Percentiles rank a stretch among this genome's conserved stretches.
These are phyloP conservation scores for Mustelus asterias DNA, from an alignment of 2,113 vertebrate species.

Conservation along the genomic window DNA sequence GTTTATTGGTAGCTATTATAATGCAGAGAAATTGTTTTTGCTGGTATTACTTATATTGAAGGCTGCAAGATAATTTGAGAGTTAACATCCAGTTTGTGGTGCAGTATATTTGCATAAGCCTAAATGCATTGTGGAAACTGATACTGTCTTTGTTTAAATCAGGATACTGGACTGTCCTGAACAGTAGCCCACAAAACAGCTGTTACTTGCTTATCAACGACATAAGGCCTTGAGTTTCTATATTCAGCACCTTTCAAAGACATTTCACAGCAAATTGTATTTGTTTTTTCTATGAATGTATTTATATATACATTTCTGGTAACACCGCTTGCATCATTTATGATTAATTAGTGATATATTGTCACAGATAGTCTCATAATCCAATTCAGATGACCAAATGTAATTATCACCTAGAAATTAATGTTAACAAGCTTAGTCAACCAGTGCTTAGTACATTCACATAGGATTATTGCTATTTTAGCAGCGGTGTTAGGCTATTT, in stretches of 20 bases:
- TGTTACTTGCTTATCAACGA: neutral
- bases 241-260: neutral
- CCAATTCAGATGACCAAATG: neutral
- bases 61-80: neutral
- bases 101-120: slow-evolving; percentile 19
- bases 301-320: neutral
- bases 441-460: neutral
- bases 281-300: slow-evolving; percentile 17
- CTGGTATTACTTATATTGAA: neutral
- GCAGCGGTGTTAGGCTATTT: neutral
- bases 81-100: neutral
- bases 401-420: neutral
- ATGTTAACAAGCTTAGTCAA: neutral
- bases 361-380: neutral
- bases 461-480: neutral
- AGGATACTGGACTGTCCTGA: neutral
- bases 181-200: neutral
- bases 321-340: neutral
- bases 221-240: slow-evolving; percentile 21
- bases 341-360: neutral
- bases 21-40: neutral
- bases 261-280: neutral
- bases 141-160: slow-evolving; percentile 33
- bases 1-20: no score
- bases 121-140: slow-evolving; percentile 27